Evolutionary conservation across 2,888 invertebrate genomes (phyloP).

Genomic region (Himalopsyche kuldschensis): DNA sequence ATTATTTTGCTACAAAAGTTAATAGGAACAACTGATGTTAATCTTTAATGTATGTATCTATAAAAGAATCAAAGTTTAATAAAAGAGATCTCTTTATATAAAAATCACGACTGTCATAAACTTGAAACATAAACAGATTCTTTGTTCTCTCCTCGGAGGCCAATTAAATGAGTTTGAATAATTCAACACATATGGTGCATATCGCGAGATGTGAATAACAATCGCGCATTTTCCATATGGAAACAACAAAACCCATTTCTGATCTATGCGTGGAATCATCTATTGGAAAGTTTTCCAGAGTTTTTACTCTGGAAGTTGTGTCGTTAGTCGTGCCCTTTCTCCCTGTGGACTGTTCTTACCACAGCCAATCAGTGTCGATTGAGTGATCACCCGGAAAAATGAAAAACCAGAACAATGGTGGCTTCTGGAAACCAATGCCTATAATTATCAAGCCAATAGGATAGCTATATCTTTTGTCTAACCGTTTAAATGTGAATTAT

Average conservation of each 20-base stretch:
- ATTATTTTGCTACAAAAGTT: no score
- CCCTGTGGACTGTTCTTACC: not conserved
- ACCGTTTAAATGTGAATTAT: not conserved
- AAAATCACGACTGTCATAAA: slow-evolving; percentile 7
- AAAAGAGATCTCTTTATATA: not conserved
- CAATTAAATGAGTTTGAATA: slow-evolving; percentile 22
- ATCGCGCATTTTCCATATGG: slow-evolving; percentile 3
- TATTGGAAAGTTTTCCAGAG: not conserved
- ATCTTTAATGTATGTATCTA: not conserved
- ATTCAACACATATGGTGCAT: slow-evolving; percentile 16
- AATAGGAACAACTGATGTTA: not conserved
- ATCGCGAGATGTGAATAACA: slow-evolving; percentile 21
- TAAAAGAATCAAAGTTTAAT: not conserved
- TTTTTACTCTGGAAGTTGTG: not conserved
- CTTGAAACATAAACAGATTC: not conserved
- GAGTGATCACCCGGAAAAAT: slow-evolving; percentile 13
- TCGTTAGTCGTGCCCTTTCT: not conserved
- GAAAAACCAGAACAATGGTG: slow-evolving; percentile 13
- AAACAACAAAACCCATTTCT: not conserved
- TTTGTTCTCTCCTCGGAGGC: slow-evolving; percentile 11
- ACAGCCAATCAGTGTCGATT: slow-evolving; percentile 4
- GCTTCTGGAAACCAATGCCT: not conserved
- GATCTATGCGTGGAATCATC: not conserved
- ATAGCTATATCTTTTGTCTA: not conserved
- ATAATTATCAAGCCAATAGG: not conserved